These are phyloP conservation scores for Melieria omissa DNA, from an alignment of 2,888 invertebrate species.

Conservation along the genomic window DNA sequence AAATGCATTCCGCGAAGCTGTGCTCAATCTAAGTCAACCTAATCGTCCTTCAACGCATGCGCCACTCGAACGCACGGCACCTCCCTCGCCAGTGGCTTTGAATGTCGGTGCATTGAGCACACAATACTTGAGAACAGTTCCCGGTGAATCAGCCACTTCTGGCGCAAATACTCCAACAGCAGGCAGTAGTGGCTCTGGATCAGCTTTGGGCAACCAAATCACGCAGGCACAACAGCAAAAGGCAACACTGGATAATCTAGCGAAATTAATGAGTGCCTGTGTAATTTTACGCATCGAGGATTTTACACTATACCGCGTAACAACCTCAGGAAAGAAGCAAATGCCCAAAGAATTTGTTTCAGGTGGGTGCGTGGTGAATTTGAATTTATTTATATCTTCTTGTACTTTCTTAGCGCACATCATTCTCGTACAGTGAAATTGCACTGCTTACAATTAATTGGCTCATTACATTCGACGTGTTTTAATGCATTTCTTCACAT, in stretches of 20 bases:
- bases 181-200: slow-evolving; percentile 42
- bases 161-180: slow-evolving; percentile 53
- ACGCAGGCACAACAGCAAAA: slow-evolving; percentile 73
- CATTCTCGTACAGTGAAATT: no score
- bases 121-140: slow-evolving; percentile 47
- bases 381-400: no score
- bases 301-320: slow-evolving; percentile 87
- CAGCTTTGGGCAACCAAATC: slow-evolving; percentile 52
- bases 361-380: slow-evolving; percentile 67
- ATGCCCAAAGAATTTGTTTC: slow-evolving; percentile 83
- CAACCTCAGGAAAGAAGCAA: slow-evolving; percentile 79
- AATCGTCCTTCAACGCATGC: slow-evolving; percentile 65
- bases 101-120: slow-evolving; percentile 53
- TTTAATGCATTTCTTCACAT: background rate
- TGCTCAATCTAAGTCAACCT: slow-evolving; percentile 81
- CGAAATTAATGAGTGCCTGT: slow-evolving; percentile 92
- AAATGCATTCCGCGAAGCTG: slow-evolving; percentile 79
- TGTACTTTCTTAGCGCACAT: no score
- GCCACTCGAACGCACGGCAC: slow-evolving; percentile 63
- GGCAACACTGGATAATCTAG: slow-evolving; percentile 77
- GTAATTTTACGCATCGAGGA: slow-evolving; percentile 90
- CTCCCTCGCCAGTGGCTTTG: slow-evolving; percentile 60
- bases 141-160: slow-evolving; percentile 42
- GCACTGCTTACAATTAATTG: no score
- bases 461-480: no score